phyloP scores from a whole-genome alignment of 2,888 invertebrate genomes.

The Pterobdella sp. region DNA sequence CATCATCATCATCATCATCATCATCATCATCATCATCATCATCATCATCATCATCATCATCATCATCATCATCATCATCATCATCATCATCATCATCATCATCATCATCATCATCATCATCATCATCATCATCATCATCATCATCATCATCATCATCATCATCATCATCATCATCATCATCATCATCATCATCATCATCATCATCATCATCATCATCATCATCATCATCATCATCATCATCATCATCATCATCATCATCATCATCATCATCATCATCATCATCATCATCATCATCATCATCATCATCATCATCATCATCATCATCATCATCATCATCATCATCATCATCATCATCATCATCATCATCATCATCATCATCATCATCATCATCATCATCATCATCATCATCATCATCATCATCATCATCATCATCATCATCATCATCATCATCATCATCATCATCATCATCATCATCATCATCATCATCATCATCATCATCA shows the following conservation, averaged over 20 bases:
- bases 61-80: neutral
- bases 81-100: neutral
- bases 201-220: conserved; percentile 18
- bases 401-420: conserved; percentile 25
- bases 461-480: conserved; percentile 28
- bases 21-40: conserved; percentile 18
- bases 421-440: conserved; percentile 26
- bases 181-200: conserved; percentile 4
- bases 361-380: conserved; percentile 24
- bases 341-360: conserved; percentile 28
- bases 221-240: conserved; percentile 22
- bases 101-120: conserved; percentile 8
- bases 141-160: conserved; percentile 22
- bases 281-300: conserved; percentile 17
- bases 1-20: conserved; percentile 17
- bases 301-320: conserved; percentile 13
- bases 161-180: conserved; percentile 19
- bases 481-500: conserved; percentile 30
- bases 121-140: neutral
- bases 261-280: conserved; percentile 19
- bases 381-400: conserved; percentile 26
- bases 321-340: conserved; percentile 14
- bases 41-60: neutral
- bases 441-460: conserved; percentile 28
- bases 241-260: conserved; percentile 5